Evolutionary conservation across 1,140 invertebrate genomes (phyloP), one percentile per base, ranked within the genome.

Genomic region (Hycleus phaleratus): DNA sequence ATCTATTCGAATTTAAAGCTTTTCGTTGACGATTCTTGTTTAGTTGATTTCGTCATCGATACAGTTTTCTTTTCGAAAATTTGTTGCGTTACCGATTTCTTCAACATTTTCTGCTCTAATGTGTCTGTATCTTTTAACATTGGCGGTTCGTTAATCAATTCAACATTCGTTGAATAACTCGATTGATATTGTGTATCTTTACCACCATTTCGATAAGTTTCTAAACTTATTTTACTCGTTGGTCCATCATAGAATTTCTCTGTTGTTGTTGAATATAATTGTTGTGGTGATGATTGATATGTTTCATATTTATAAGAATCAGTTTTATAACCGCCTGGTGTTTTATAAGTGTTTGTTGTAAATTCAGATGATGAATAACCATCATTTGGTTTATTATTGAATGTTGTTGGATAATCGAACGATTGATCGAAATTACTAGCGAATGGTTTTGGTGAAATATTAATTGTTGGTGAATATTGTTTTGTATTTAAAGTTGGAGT

Each of bases 51-150:
- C 5, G 74, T 75, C 67, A 71, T 78, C 0, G 77, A 76, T 3
- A 78, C 70, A 2, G 77, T 79, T 58, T 77, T 78, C 56, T 78
- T 79, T 57, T 80, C 78, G 7, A 75, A 76, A 8, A 79, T 72
- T 55, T 79, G 78, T 56, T 79, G 76, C 12, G 72, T 78, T 43
- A 74, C 71, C 0, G 78, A 78, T 48, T 79, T 77, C 45, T 79
- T 80, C 11, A 75, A 65, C 70, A 71, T 77, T 53, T 73, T 75
- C 51, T 80, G 77, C 45, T 79, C 78, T 3, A 77, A 51, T 3
- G 67, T 67, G 7, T 77, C 73, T n/a, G 62, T 69, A 25, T 78
- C 74, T 9, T 70, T 68, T 10, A 73, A 70, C 12, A 75, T 69
- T 12, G 76, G 74, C 1, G 71, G 71, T 44, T 78, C 73, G 49